Evolutionary conservation across 2,113 vertebrate genomes (phyloP), one percentile per base, ranked within the genome.

Genomic region (Dromiciops gliroides): DNA sequence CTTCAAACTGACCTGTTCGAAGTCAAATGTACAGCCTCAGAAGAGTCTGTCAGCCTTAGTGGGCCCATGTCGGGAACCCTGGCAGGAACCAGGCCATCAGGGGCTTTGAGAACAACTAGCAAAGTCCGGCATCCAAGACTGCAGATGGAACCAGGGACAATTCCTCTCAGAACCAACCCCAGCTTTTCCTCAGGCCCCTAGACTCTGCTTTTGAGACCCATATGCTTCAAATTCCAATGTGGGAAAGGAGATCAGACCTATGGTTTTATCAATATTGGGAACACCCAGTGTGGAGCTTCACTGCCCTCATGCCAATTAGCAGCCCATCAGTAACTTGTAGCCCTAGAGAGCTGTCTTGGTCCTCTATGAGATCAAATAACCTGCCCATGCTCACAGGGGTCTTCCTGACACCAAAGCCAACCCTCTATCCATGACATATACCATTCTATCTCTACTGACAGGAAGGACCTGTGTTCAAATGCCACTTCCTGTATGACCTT

Each of bases 101-200:
- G 56, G 10, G 3, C 28, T 67, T 67, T 31, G 28, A 31, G 11
- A 67, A 67, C 3, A 67, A 37, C 31, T 37, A 67, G 56, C 56
- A 67, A 4, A 67, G 28, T 67, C 3, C 37, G 56, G 3, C 56
- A 9, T 67, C 56, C 37, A 31, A 67, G 31, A 23, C 31, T 67
- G 31, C 31, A 67, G 56, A 67, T 37, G 11, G 3, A 56, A 3
- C 9, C 3, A 31, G 7, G 31, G 51, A 52, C 51, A 37, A 31
- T 37, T 67, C 56, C 75, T 93, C 50, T 89, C 94, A 90, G 89
- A 94, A 90, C 92, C 93, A 48, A 96, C 8, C 60, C 37, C 92
- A 92, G 92, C 93, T 97, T 75, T 94, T 96, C 93, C 88, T 96
- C 90, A 95, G 96, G 94, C 67, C 93, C 89, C 90, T 26, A 94